phyloP scores from a whole-genome alignment of 2,113 vertebrate species.

The Amia ocellicauda region DNA sequence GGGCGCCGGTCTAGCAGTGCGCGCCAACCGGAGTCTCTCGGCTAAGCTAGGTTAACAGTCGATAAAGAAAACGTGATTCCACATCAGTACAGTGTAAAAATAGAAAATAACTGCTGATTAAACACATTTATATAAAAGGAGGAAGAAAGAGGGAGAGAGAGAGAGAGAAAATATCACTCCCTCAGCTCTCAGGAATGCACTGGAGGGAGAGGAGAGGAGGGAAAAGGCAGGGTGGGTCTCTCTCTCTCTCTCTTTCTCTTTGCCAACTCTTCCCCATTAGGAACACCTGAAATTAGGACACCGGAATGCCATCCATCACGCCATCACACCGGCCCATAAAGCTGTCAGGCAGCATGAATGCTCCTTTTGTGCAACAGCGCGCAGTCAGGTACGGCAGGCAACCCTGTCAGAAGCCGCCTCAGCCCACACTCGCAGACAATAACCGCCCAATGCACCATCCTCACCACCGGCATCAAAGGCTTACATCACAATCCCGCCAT shows the following conservation, averaged over 20 bases:
- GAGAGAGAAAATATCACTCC: slow-evolving; percentile 10
- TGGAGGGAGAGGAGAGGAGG: slow-evolving; percentile 14
- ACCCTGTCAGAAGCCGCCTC: too few species aligned
- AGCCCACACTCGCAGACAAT: too few species aligned
- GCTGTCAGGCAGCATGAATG: slow-evolving; percentile 40
- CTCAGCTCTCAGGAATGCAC: slow-evolving; percentile 25
- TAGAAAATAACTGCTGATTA: background rate
- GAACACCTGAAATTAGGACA: slow-evolving; percentile 39
- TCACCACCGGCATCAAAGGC: too few species aligned
- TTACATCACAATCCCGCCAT: too few species aligned
- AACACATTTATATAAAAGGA: background rate
- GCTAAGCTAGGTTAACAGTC: too few species aligned
- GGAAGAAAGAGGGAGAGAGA: background rate
- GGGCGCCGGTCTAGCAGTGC: too few species aligned
- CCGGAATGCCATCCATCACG: slow-evolving; percentile 42
- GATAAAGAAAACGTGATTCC: background rate
- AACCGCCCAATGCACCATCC: too few species aligned
- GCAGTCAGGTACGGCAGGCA: too few species aligned
- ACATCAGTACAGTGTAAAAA: background rate
- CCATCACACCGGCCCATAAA: slow-evolving; percentile 28
- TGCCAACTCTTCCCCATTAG: too few species aligned
- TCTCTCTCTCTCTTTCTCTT: too few species aligned
- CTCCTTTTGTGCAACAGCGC: slow-evolving; percentile 31
- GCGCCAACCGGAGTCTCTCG: too few species aligned
- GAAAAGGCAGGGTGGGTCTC: slow-evolving; percentile 9